phyloP scores from a whole-genome alignment of 2,113 vertebrate species.

The Stomatorhinus ivindoensis region DNA sequence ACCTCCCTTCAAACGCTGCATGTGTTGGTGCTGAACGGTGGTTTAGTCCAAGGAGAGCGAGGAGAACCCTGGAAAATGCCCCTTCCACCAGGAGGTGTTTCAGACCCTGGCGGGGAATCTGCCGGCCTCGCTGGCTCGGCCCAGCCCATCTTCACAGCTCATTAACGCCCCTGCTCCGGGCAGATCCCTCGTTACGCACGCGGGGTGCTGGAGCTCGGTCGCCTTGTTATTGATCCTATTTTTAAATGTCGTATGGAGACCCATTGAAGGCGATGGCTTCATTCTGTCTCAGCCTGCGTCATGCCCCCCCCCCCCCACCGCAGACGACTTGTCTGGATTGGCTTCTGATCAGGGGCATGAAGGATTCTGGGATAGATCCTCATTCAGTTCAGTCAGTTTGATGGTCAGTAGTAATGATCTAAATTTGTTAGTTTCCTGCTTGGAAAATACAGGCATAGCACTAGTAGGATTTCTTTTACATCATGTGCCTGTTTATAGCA shows the following conservation, averaged over 20 bases:
- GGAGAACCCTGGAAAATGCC: not conserved
- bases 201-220: not conserved
- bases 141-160: not conserved
- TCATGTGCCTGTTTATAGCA: not conserved
- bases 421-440: not conserved
- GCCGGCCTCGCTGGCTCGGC: not conserved
- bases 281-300: not conserved
- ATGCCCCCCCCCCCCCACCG: not conserved
- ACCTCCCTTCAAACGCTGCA: not conserved
- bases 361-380: not conserved
- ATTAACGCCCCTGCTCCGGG: not conserved
- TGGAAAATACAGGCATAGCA: not conserved
- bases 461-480: not conserved
- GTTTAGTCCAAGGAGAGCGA: not conserved
- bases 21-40: not conserved
- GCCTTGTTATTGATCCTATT: not conserved
- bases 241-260: not conserved
- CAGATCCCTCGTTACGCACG: not conserved
- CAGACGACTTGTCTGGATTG: not conserved
- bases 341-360: not conserved
- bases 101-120: not conserved
- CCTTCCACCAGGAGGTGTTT: not conserved
- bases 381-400: not conserved
- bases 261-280: not conserved
- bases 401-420: not conserved